These are phyloP conservation scores for Falco peregrinus DNA, from an alignment of 2,797 vertebrate species.

Conservation along the genomic window DNA sequence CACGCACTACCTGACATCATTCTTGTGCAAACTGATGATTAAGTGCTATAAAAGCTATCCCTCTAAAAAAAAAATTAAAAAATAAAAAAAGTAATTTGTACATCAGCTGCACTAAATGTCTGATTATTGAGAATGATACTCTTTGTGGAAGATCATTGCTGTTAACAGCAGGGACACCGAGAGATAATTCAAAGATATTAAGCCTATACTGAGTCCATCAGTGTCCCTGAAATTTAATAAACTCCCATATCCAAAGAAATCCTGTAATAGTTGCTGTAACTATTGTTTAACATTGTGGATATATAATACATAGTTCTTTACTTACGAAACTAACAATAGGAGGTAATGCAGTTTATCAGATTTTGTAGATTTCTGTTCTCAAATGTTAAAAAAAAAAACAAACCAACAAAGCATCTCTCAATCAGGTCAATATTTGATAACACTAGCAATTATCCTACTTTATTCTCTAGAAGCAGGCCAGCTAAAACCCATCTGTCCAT, in stretches of 20 bases:
- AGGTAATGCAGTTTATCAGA: background rate
- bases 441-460: conserved; percentile 51
- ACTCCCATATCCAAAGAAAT: background rate
- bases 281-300: background rate
- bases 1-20: background rate
- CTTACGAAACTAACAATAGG: background rate
- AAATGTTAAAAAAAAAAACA: background rate
- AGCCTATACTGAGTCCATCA: background rate
- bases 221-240: background rate
- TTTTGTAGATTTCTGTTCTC: background rate
- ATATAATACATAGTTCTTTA: background rate
- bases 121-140: background rate
- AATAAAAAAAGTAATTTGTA: background rate
- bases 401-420: background rate
- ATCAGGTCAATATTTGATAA: conserved; percentile 45
- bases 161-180: background rate
- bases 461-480: conserved; percentile 23
- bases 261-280: background rate
- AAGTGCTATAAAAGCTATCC: background rate
- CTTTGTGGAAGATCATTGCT: background rate
- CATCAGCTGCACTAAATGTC: background rate
- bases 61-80: background rate
- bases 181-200: background rate
- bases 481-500: conserved; percentile 56
- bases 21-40: background rate